phyloP scores from a whole-genome alignment of 2,888 invertebrate species.

The Synanthedon andrenaeformis region DNA sequence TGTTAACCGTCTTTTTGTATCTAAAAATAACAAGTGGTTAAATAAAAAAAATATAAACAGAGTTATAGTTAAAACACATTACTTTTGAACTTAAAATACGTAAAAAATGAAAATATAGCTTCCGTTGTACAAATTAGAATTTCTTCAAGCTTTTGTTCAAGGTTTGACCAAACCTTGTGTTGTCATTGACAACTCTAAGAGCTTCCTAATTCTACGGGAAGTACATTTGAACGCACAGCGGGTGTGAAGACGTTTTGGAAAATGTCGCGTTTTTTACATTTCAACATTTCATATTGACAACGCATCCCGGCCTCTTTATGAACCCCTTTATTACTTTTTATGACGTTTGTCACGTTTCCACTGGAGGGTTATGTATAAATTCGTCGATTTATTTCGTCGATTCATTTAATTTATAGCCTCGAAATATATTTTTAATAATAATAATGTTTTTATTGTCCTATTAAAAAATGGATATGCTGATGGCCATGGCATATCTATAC shows the following conservation, averaged over 20 bases:
- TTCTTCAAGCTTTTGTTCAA: no score
- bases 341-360: conserved; percentile 45
- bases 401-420: conserved; percentile 45
- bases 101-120: no score
- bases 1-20: no score
- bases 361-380: conserved; percentile 46
- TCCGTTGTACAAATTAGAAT: no score
- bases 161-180: no score
- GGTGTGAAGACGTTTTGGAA: conserved; percentile 25
- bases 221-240: conserved; percentile 25
- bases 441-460: not conserved
- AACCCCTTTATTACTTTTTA: conserved; percentile 53
- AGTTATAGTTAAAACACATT: no score
- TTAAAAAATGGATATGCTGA: no score
- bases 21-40: no score
- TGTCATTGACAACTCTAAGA: conserved; percentile 6
- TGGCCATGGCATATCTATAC: no score
- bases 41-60: no score
- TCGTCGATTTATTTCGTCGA: conserved; percentile 50
- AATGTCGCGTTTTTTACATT: conserved; percentile 27
- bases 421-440: conserved; percentile 5
- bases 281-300: conserved; percentile 41
- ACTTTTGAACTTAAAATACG: no score
- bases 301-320: conserved; percentile 38
- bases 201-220: conserved; percentile 11